A percentile compares a stretch with the other conserved stretches of the same genome.
Evolutionary conservation across 2,888 invertebrate species (phyloP).

Genomic region (Philhelius pedissequus): DNA sequence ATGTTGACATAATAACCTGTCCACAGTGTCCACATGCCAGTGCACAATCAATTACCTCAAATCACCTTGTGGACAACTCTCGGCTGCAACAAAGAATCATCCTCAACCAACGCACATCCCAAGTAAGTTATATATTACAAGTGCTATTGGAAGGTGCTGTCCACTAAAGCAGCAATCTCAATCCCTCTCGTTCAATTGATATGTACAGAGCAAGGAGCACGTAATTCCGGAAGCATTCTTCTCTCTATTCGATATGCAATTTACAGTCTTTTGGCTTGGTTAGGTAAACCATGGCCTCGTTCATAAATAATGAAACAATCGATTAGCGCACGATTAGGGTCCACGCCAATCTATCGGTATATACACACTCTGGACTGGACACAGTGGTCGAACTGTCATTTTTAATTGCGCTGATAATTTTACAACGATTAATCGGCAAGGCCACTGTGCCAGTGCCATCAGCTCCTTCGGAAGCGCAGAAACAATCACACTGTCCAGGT

Average conservation of each 20-base stretch:
- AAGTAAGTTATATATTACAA: background rate
- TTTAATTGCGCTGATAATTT: constrained; percentile 57
- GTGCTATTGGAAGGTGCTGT: background rate
- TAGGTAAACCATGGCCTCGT: constrained; percentile 34
- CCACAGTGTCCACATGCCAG: constrained; percentile 22
- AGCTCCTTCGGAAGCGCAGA: background rate
- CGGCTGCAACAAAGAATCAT: background rate
- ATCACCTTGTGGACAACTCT: constrained; percentile 30
- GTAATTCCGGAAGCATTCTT: constrained; percentile 57
- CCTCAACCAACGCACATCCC: background rate
- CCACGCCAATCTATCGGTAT: constrained; percentile 35
- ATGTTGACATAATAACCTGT: constrained; percentile 59
- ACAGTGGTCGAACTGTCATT: constrained; percentile 58
- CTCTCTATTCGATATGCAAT: constrained; percentile 32
- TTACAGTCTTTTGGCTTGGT: background rate
- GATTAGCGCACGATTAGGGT: constrained; percentile 53
- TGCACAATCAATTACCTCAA: constrained; percentile 46
- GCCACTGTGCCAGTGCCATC: constrained; percentile 28
- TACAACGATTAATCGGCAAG: constrained; percentile 53
- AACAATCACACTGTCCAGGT: background rate
- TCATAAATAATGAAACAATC: constrained; percentile 63
- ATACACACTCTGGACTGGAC: background rate
- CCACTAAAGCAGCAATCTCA: constrained; percentile 6
- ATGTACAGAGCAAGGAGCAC: constrained; percentile 29
- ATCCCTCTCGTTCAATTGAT: constrained; percentile 22